These are phyloP conservation scores for Acipenser transmontanus DNA, from an alignment of 2,797 vertebrate genomes.

Conservation along the genomic window DNA sequence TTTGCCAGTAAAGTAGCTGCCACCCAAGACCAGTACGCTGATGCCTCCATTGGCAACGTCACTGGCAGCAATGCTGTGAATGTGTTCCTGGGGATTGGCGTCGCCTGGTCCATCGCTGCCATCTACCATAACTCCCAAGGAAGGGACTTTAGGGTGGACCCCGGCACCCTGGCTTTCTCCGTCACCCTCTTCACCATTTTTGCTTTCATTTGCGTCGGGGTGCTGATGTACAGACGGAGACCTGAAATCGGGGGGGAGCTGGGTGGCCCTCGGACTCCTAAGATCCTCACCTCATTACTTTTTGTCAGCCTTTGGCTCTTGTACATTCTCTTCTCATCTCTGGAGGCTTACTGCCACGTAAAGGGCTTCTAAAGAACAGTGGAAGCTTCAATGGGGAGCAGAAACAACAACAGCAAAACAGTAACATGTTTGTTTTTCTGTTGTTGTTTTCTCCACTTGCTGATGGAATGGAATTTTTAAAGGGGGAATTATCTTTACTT, in stretches of 20 bases:
- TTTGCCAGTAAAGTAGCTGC: constrained; percentile 94
- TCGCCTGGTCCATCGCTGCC: constrained; percentile 95
- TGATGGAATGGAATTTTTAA: constrained; percentile 49
- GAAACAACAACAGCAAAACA: constrained; percentile 19
- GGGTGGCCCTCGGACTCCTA: constrained; percentile 83
- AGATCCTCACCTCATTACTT: constrained; percentile 75
- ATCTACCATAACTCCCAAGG: constrained; percentile 76
- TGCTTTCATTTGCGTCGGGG: constrained; percentile 86
- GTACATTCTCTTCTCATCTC: constrained; percentile 92
- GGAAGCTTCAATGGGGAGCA: constrained; percentile 21
- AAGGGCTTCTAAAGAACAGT: constrained; percentile 84
- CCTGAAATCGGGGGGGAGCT: constrained; percentile 91
- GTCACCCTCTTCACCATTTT: constrained; percentile 97
- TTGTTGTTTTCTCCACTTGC: constrained; percentile 12
- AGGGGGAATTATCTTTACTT: constrained; percentile 55
- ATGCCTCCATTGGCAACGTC: constrained; percentile 94
- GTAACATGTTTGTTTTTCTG: not conserved
- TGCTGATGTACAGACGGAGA: constrained; percentile 87
- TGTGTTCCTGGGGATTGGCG: constrained; percentile 91
- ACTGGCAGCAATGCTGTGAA: constrained; percentile 95
- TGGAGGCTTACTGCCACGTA: constrained; percentile 96
- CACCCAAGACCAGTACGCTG: constrained; percentile 89
- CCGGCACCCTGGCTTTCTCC: constrained; percentile 89
- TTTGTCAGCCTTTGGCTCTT: constrained; percentile 94
- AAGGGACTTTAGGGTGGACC: constrained; percentile 73